phyloP scores from a whole-genome alignment of 2,113 vertebrate species.

The Nothobranchius furzeri region DNA sequence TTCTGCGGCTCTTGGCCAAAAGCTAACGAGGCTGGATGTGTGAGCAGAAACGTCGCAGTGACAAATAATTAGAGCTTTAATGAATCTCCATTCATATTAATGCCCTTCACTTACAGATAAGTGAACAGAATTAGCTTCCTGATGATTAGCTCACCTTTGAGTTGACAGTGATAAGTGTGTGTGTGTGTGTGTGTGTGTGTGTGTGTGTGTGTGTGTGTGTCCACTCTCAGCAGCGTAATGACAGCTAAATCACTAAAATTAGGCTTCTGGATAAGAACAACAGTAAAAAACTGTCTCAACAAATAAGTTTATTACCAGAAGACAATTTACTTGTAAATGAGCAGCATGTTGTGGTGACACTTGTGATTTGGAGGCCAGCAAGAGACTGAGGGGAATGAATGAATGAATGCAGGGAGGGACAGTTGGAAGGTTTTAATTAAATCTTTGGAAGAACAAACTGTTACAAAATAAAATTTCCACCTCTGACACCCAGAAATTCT shows the following conservation, averaged over 20 bases:
- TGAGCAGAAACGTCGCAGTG: slow-evolving; percentile 45
- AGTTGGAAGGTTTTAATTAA: slow-evolving; percentile 43
- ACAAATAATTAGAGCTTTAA: slow-evolving; percentile 69
- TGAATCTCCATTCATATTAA: slow-evolving; percentile 57
- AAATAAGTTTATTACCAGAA: slow-evolving; percentile 72
- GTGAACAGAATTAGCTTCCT: slow-evolving; percentile 60
- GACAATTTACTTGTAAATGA: slow-evolving; percentile 80
- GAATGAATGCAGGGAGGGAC: slow-evolving; percentile 47
- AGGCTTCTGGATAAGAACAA: slow-evolving; percentile 51
- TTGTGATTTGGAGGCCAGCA: slow-evolving; percentile 63
- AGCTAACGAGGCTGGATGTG: slow-evolving; percentile 52
- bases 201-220: slow-evolving; percentile 35
- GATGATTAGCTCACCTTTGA: slow-evolving; percentile 65
- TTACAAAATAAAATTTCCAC: slow-evolving; percentile 32
- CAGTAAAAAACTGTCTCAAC: slow-evolving; percentile 48
- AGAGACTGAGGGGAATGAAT: slow-evolving; percentile 29
- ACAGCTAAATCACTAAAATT: slow-evolving; percentile 68
- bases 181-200: slow-evolving; percentile 42
- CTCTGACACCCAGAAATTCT: neutral
- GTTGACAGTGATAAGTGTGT: slow-evolving; percentile 60
- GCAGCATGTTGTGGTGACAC: slow-evolving; percentile 69
- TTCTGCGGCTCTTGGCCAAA: slow-evolving; percentile 2
- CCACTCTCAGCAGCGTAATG: slow-evolving; percentile 48
- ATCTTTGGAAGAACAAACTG: slow-evolving; percentile 53
- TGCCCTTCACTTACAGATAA: slow-evolving; percentile 63